Base-by-base conservation (phyloP, 2,113 vertebrate genomes). In the Vidua macroura region DNA sequence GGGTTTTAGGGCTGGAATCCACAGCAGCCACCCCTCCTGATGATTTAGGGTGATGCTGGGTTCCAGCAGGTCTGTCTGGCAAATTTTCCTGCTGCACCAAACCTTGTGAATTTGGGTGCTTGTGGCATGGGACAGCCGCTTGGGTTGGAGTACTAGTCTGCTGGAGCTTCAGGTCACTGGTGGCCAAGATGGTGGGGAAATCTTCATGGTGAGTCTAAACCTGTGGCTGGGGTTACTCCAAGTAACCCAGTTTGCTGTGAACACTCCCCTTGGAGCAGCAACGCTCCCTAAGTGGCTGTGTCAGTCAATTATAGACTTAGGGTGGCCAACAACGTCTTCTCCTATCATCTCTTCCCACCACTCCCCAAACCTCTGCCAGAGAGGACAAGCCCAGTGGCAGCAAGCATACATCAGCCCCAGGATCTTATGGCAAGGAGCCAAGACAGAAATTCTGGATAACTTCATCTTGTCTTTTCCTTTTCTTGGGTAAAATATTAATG, bases 341-440 rank as follows among this genome's bases (percentile, higher is more conserved):
- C 41, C 94, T 90, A 3, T 83, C 94, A 44, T 77, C 41, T 64
- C 80, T 93, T 93, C 88, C 58, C 88, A 67, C 94, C 90, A 90
- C 94, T 90, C 89, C 91, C 94, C 94, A 94, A 88, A 74, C 81
- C 62, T 85, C 75, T 88, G 75, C 70, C 90, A 70, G 92, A 80
- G 68, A 88, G 76, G 82, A 87, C 85, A 88, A 95, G 87, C 93
- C 91, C 79, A 70, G 22, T 5, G 51, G 91, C 82, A 91, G 78
- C 35, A 43, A 85, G 59, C 44, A 52, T 70, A 58, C 28, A 31
- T 28, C 67, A 86, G 16, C 56, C 48, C 86, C 33, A 9, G 83
- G 13, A 52, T 77, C 79, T 2, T 8, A 12, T 93, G 90, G 92
- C 94, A 78, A 56, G 73, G 63, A 90, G 92, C 90, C 92, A 93